Conservation (phyloP, 2,113 vertebrate genomes). For the Pycnonotus jocosus region DNA sequence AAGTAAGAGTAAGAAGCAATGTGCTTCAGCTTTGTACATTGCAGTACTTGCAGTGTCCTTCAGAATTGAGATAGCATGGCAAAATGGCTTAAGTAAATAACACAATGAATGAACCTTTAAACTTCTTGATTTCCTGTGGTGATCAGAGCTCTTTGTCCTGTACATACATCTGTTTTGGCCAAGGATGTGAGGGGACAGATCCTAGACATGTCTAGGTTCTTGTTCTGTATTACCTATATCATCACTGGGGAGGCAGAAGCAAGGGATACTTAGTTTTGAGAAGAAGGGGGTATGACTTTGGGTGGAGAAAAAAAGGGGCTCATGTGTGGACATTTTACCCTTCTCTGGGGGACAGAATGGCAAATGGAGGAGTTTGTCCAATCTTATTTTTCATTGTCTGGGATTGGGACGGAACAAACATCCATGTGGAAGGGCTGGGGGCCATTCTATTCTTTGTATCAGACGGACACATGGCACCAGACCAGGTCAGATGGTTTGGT, state of each 20-base stretch:
- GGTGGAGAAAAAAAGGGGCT: background rate
- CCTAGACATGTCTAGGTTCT: background rate
- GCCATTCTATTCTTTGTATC: background rate
- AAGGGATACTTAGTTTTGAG: background rate
- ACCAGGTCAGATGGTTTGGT: background rate
- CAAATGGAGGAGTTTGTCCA: background rate
- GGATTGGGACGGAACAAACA: background rate
- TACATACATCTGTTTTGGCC: background rate
- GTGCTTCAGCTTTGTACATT: background rate
- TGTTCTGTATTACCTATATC: background rate
- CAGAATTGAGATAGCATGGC: background rate
- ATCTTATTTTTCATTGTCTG: background rate
- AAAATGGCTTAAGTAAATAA: background rate
- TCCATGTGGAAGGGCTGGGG: fast-evolving
- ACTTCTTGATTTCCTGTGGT: background rate
- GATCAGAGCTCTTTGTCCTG: background rate
- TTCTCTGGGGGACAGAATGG: background rate
- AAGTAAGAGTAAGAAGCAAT: background rate
- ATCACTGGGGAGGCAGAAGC: background rate
- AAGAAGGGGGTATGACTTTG: too few species aligned
- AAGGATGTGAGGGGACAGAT: background rate
- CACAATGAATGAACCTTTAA: background rate
- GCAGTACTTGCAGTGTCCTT: background rate
- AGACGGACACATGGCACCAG: too few species aligned
- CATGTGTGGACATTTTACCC: background rate